Base-by-base conservation (phyloP, 1,140 invertebrate genomes). In the Pogonus chalceus region DNA sequence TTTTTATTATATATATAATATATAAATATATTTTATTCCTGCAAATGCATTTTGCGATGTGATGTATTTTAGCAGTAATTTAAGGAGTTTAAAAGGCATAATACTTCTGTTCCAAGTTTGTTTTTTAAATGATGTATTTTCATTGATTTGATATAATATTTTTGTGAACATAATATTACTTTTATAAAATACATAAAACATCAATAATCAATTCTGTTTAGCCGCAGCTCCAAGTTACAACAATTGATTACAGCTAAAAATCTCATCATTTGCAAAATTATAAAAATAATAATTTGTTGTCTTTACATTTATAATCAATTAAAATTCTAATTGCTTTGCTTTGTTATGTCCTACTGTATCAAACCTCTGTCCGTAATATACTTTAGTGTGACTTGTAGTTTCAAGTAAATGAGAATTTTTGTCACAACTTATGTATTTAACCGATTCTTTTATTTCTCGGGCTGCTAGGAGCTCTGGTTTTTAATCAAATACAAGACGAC, bases 1-100 rank as follows among this genome's bases (percentile, higher is more conserved):
- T 77, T 77, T 78, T 78, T 75, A 79, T 76, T 80, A 78, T 77
- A 80, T 81, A 79, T 82, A 75, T 64, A 72, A 76, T 75, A 77
- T 82, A 81, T 81, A 75, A 78, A 74, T 82, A 82, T 84, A 82
- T 82, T 83, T 81, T 83, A 83, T 82, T 82, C 77, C 79, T 81
- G 79, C 79, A 80, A 77, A 82, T 81, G 80, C 81, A 81, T 79
- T 79, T 83, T 83, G 81, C 82, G 80, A 83, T 81, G 81, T 83
- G 80, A 83, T 83, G 79, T 83, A 82, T 82, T 83, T 83, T 83
- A 83, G 82, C 80, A 76, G 77, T 83, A 80, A 79, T 78, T 77
- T 78, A 77, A 76, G 75, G 72, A 75, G 75, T 76, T 76, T 37
- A 43, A 7, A 59, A 58, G 54, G 58, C 63, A 64, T 48, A 12